A percentile compares a stretch with the other conserved stretches of the same genome.
Conservation (phyloP, 2,797 vertebrate species). For the Heteromormyrus szaboi region DNA sequence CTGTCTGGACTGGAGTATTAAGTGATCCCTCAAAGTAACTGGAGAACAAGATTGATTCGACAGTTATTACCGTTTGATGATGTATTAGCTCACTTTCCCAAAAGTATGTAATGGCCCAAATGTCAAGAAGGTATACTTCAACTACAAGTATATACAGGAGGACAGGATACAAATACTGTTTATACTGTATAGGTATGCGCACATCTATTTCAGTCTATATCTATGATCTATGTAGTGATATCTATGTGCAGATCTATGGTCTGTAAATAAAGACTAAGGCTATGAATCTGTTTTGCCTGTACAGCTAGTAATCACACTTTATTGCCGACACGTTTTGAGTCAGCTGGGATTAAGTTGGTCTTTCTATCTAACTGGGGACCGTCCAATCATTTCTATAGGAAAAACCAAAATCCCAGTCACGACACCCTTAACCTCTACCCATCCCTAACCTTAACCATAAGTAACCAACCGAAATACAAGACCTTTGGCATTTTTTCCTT, state of each 20-base stretch:
- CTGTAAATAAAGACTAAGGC: not conserved
- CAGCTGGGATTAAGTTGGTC: not conserved
- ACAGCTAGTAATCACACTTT: not conserved
- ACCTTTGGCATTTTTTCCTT: too few relatives aligned
- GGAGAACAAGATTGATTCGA: not conserved
- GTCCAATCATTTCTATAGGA: too few relatives aligned
- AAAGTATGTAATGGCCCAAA: not conserved
- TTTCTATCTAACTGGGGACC: too few relatives aligned
- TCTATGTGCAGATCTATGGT: not conserved
- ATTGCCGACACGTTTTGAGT: not conserved
- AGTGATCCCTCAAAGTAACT: not conserved
- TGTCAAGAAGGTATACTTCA: not conserved
- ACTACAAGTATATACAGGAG: not conserved
- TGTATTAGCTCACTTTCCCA: not conserved
- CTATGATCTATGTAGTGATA: not conserved
- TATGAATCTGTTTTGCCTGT: not conserved
- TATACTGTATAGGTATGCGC: not conserved
- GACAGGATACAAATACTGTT: not conserved
- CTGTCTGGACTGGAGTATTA: not conserved
- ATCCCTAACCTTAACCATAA: too few relatives aligned
- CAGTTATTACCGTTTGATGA: not conserved
- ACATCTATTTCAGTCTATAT: not conserved
- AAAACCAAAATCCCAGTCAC: too few relatives aligned
- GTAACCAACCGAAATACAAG: too few relatives aligned
- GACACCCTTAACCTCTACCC: too few relatives aligned